Base-by-base conservation (phyloP, 2,888 invertebrate genomes). In the Dione juno region DNA sequence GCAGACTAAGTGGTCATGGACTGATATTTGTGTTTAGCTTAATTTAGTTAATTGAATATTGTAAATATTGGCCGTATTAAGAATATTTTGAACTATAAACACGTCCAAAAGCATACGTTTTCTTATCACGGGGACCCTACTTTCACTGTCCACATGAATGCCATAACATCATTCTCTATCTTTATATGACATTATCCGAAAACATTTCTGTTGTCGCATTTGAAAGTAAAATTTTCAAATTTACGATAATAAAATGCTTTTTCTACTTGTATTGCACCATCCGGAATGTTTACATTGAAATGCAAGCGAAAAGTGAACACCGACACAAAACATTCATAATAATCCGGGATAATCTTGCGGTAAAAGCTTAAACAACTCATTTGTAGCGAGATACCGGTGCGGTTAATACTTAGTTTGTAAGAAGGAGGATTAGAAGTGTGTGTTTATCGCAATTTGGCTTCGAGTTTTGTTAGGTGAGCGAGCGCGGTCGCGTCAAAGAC, bases 301-400 rank as follows among this genome's bases (percentile, higher is more conserved):
- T 79, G 77, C 75, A 76, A 78, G 79, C 81, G 81, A 81, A 85
- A 84, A 88, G 83, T 86, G 87, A 87, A 77, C 86, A 84, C 82
- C 82, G 82, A 81, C 81, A 88, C 87, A 90, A 89, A 88, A 88
- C 85, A 82, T 82, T 78, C 74, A 75, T 76, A 81, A 84, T 88
- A 89, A 92, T 89, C 90, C 86, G 79, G 82, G 84, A 81, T 88
- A 84, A 87, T 85, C 83, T 87, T 88, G 88, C 88, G 88, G 87
- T 77, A 76, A 79, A 78, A 85, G 87, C 86, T 89, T 88, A 85
- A 83, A 86, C 82, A 83, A 84, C 84, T 87, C 85, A 88, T 90
- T 88, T 91, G 88, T 86, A 84, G 82, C 82, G 81, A 86, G 83
- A 85, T 86, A 87, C 85, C 88, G 89, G 84, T 83, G 84, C 78